Conservation (phyloP, 2,797 vertebrate species). For the Denticeps clupeoides region DNA sequence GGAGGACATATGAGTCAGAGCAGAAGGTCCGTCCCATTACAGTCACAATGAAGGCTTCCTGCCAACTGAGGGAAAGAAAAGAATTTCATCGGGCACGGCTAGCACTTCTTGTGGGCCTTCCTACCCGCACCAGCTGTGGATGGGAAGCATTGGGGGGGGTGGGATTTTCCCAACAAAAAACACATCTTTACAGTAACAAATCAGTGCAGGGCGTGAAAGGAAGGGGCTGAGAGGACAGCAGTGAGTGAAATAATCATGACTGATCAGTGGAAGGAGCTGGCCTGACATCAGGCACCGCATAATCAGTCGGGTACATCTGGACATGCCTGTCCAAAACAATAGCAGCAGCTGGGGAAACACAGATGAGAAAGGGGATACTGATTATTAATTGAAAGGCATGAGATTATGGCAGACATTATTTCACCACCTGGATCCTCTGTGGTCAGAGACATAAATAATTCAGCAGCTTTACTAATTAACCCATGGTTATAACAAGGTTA, state of each 20-base stretch:
- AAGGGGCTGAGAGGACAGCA: not conserved
- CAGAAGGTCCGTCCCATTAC: too few relatives aligned
- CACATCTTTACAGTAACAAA: too few relatives aligned
- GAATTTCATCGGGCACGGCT: slow-evolving; percentile 18
- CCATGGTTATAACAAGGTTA: slow-evolving; percentile 7
- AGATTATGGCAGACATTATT: slow-evolving; percentile 15
- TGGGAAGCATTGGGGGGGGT: too few relatives aligned
- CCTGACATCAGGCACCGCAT: slow-evolving; percentile 15
- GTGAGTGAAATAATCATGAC: slow-evolving; percentile 4
- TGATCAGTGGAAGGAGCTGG: slow-evolving; percentile 11
- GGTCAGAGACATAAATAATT: slow-evolving; percentile 16
- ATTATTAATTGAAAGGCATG: slow-evolving; percentile 17
- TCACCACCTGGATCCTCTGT: slow-evolving; percentile 13
- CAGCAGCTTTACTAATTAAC: slow-evolving; percentile 17
- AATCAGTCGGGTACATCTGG: slow-evolving; percentile 19
- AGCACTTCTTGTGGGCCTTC: not conserved
- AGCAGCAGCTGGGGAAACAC: slow-evolving; percentile 12
- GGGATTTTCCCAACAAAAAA: too few relatives aligned
- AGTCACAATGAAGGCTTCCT: too few relatives aligned
- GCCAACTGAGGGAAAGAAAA: too few relatives aligned
- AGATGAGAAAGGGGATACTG: slow-evolving; percentile 5
- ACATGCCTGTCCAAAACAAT: slow-evolving; percentile 1
- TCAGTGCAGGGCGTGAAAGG: not conserved
- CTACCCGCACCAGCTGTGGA: slow-evolving; percentile 35
- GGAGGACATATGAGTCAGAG: too few relatives aligned